Percentiles rank a stretch among this genome's conserved stretches.
phyloP scores from a whole-genome alignment of 2,113 vertebrate species.

The Heterotis niloticus region DNA sequence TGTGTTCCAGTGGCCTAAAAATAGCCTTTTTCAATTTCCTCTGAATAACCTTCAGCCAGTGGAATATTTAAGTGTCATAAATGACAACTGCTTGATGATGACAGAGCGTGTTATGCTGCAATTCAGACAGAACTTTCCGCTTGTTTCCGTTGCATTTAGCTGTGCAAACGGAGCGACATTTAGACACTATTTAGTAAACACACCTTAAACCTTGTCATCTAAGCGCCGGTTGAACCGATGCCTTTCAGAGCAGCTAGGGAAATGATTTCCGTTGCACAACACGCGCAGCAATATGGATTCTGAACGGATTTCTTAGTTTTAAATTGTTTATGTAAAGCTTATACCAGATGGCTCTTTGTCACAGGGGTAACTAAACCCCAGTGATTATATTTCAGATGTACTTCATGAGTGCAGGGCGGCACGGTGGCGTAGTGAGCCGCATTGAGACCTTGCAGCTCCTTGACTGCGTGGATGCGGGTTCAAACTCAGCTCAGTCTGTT shows the following conservation, averaged over 20 bases:
- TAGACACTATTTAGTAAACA: not conserved
- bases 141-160: not conserved
- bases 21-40: constrained; percentile 11
- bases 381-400: not conserved
- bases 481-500: not conserved
- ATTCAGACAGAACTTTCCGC: not conserved
- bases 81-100: not conserved
- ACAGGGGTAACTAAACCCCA: not conserved
- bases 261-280: not conserved
- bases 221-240: not conserved
- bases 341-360: not conserved
- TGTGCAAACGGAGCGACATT: not conserved
- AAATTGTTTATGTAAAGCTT: not conserved
- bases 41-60: not conserved
- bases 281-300: not conserved
- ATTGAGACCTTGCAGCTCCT: not conserved
- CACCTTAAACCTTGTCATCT: constrained; percentile 7
- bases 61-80: not conserved
- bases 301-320: not conserved
- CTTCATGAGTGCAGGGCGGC: not conserved
- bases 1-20: constrained; percentile 13
- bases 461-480: too few relatives aligned
- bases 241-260: constrained; percentile 1
- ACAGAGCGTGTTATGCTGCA: constrained; percentile 1
- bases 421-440: not conserved